Conservation (phyloP, 64 coral and sea anemone genomes). For the Actinia equina region DNA sequence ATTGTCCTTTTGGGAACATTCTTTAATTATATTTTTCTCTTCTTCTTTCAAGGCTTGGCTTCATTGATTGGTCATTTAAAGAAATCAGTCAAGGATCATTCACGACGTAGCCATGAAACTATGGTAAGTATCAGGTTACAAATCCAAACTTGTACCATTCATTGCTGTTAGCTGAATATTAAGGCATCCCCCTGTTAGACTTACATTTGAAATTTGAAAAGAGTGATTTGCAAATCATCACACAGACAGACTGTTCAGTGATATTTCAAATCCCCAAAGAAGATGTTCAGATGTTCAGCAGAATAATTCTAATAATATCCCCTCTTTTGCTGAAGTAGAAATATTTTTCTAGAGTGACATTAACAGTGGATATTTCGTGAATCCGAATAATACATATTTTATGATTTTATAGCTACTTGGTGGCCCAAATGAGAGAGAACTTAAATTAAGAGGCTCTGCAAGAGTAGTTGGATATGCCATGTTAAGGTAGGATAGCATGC, state of each 20-base stretch:
- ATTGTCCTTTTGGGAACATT: neutral
- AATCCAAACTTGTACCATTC: too few relatives aligned
- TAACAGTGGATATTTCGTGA: too few relatives aligned
- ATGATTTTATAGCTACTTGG: slow-evolving; percentile 68
- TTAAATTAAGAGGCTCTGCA: slow-evolving; percentile 88
- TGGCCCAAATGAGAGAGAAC: slow-evolving; percentile 76
- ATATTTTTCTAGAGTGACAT: too few relatives aligned
- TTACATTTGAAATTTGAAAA: too few relatives aligned
- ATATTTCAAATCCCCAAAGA: too few relatives aligned
- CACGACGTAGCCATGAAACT: slow-evolving; percentile 52
- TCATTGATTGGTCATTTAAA: slow-evolving; percentile 63
- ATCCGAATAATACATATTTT: neutral
- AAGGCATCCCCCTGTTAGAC: too few relatives aligned
- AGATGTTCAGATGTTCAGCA: too few relatives aligned
- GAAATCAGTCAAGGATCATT: slow-evolving; percentile 60
- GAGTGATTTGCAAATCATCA: too few relatives aligned
- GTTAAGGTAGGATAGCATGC: slow-evolving; percentile 61
- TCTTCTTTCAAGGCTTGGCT: slow-evolving; percentile 31
- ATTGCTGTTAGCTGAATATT: too few relatives aligned
- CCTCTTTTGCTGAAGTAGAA: too few relatives aligned
- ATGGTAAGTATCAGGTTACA: slow-evolving; percentile 12
- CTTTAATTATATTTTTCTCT: neutral
- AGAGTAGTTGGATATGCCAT: slow-evolving; percentile 95
- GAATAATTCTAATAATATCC: too few relatives aligned
- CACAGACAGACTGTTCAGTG: too few relatives aligned